Conservation (phyloP, 2,797 vertebrate genomes). For the Microctenopoma steveboyesi region DNA sequence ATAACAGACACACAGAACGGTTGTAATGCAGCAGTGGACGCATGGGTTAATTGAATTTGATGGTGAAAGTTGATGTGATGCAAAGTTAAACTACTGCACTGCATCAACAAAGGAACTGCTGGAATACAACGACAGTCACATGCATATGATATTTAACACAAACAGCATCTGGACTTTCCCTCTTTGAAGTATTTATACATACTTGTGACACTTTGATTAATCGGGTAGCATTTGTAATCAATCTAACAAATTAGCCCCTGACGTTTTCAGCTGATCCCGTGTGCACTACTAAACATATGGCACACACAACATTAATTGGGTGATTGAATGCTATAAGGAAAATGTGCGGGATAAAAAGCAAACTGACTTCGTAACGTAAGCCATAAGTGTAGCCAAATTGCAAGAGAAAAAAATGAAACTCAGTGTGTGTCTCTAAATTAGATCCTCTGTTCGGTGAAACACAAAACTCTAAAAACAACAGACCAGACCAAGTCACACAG, state of each 20-base stretch:
- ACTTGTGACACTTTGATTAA: conserved; percentile 23
- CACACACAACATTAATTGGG: conserved; percentile 1
- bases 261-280: conserved; percentile 4
- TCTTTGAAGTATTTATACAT: not conserved
- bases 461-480: conserved; percentile 56
- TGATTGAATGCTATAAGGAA: not conserved
- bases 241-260: conserved; percentile 17
- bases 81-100: not conserved
- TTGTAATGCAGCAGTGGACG: not conserved
- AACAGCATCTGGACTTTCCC: conserved; percentile 13
- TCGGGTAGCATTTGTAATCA: conserved; percentile 1
- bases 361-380: conserved; percentile 12
- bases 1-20: not conserved
- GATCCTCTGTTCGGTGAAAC: conserved; percentile 55
- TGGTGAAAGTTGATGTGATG: not conserved
- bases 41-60: not conserved
- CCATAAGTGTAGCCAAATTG: conserved; percentile 20
- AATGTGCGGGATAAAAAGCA: conserved; percentile 3
- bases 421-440: conserved; percentile 19
- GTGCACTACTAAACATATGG: conserved; percentile 7
- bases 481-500: conserved; percentile 52
- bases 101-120: not conserved
- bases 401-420: conserved; percentile 27
- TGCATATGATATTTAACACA: conserved; percentile 7
- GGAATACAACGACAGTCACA: not conserved